These are phyloP conservation scores for Anguilla pacifica DNA, from an alignment of 2,797 vertebrate genomes.

Conservation along the genomic window DNA sequence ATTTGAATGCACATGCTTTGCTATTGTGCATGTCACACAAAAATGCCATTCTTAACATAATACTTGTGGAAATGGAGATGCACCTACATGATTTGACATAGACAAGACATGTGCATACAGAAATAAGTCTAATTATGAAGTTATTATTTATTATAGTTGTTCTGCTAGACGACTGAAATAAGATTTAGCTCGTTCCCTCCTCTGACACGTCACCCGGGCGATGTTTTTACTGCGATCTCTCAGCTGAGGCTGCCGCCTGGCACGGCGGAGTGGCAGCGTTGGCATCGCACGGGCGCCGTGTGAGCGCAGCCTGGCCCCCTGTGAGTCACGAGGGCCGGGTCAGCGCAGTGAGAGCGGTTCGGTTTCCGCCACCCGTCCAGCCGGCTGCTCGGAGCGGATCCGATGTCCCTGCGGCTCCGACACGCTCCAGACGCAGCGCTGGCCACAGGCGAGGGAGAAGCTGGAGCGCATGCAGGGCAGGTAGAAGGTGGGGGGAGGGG, in stretches of 20 bases:
- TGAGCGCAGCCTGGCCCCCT: constrained; percentile 53
- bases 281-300: constrained; percentile 5
- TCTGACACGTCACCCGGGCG: neutral
- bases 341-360: constrained; percentile 71
- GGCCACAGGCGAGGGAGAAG: constrained; percentile 42
- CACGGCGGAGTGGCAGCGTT: constrained; percentile 8
- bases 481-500: neutral
- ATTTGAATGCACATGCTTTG: neutral
- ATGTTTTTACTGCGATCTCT: constrained; percentile 29
- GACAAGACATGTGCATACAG: neutral
- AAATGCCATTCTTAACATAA: neutral
- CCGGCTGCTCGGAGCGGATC: constrained; percentile 72
- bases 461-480: neutral
- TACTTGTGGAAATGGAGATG: neutral
- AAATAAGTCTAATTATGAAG: neutral
- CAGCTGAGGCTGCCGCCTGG: neutral
- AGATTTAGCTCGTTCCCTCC: neutral
- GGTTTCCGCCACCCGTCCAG: constrained; percentile 77
- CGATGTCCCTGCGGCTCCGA: constrained; percentile 74
- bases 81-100: neutral
- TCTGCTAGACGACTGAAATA: neutral
- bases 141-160: neutral
- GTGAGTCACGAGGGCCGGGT: constrained; percentile 72
- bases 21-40: neutral
- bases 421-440: constrained; percentile 77